These are phyloP conservation scores for Panthera tigris DNA, from an alignment of 2,113 vertebrate species.

Conservation along the genomic window DNA sequence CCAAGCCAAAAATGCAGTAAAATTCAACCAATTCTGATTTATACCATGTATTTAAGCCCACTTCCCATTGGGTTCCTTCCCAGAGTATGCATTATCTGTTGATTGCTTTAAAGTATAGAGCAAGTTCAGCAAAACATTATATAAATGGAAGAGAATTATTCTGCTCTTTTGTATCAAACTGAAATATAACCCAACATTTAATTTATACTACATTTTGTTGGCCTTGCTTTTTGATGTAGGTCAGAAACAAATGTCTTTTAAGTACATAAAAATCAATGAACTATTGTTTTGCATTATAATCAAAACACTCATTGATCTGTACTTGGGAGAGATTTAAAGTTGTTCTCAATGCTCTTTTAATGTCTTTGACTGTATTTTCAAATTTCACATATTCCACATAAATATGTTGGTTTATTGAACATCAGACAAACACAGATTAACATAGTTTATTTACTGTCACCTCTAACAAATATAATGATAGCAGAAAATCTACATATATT, in stretches of 20 bases:
- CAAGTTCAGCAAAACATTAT: conserved; percentile 51
- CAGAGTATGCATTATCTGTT: conserved; percentile 45
- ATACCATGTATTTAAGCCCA: conserved; percentile 7
- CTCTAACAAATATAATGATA: not conserved
- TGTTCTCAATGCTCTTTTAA: not conserved
- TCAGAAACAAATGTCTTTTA: conserved; percentile 33
- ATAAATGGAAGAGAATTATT: conserved; percentile 49
- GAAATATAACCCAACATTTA: conserved; percentile 19
- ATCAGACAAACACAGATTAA: not conserved
- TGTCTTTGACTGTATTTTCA: not conserved
- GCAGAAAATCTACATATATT: not conserved
- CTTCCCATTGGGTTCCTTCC: conserved; percentile 48
- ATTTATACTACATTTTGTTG: not conserved
- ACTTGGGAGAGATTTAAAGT: not conserved
- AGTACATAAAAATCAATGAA: not conserved
- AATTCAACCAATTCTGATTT: conserved; percentile 59
- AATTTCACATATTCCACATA: not conserved
- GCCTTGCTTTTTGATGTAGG: not conserved
- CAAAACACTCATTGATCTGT: not conserved
- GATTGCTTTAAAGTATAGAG: conserved; percentile 60
- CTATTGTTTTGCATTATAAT: not conserved
- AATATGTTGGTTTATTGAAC: not conserved
- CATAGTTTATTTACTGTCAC: not conserved
- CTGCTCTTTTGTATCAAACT: not conserved
- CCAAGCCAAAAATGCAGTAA: conserved; percentile 65